Evolutionary conservation across 2,888 invertebrate species (phyloP), one percentile per base, ranked within the genome.

Genomic region (Pycnomerus fuliginosus): DNA sequence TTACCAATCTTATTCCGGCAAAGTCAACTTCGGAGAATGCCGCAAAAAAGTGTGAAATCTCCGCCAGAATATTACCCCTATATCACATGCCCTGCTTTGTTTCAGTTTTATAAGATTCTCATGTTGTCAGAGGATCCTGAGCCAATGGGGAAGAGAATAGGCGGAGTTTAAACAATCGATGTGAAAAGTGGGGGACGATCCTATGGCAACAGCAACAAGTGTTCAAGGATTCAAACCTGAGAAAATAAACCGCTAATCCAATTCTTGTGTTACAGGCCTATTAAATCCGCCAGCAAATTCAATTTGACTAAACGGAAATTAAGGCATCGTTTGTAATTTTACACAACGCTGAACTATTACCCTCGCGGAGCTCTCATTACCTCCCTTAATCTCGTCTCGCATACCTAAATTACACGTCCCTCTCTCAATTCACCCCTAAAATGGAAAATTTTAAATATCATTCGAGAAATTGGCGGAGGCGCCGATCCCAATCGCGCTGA

Each of bases 131-230:
- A 63, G 53, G 56, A 58, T 63, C 63, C 57, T 55, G 57, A 50
- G 56, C 67, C 66, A 67, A 67, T 67, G 53, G 58, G 54, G 53
- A 55, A 44, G 29, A 20, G 49, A 22, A 59, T 57, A 63, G 68
- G 69, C 68, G 68, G 65, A 56, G 67, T 65, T 64, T 63, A 61
- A 59, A 66, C 68, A 69, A 68, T 68, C 67, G 62, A 65, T 64
- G 64, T 50, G 38, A 22, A 45, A 48, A 53, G 60, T 60, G 56
- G 64, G 64, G 62, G 60, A 53, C 28, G 50, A 55, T 61, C 57
- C 53, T 48, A 68, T 64, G 67, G 65, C 64, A 62, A 51, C 54
- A 60, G 67, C 67, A 68, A 69, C 68, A 67, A 65, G 67, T 69
- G 64, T 58, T 54, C 40, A 52, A 55, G 50, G 54, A 56, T 50